These are phyloP conservation scores for Triplophysa bombifrons DNA, from an alignment of 2,797 vertebrate genomes.

Conservation along the genomic window DNA sequence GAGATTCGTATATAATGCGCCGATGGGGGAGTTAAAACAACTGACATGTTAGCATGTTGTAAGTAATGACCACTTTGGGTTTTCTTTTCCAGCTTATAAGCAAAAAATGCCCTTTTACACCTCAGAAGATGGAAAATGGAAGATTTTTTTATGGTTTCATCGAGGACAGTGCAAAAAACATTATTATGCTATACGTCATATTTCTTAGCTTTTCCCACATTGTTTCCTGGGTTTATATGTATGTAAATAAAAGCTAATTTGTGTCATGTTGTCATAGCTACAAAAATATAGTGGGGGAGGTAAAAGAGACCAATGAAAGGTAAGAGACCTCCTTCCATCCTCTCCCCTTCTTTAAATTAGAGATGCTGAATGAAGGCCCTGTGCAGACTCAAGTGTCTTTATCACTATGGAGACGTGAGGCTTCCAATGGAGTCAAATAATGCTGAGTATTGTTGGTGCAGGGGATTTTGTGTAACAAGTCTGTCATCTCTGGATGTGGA, in stretches of 20 bases:
- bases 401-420: not conserved
- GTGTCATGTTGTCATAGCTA: constrained; percentile 29
- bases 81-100: constrained; percentile 28
- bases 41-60: constrained; percentile 9
- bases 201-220: not conserved
- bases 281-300: not conserved
- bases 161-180: too few relatives aligned
- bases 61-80: not conserved
- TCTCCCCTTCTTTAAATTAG: not conserved
- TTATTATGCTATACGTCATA: too few relatives aligned
- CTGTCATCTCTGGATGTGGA: constrained; percentile 2
- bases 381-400: not conserved
- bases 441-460: not conserved
- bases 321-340: not conserved
- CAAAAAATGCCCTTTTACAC: not conserved
- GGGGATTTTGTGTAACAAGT: not conserved
- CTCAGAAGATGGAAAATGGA: not conserved
- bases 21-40: constrained; percentile 5
- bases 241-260: constrained; percentile 24
- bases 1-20: constrained; percentile 8
- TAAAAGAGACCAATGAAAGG: not conserved
- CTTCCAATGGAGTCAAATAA: constrained; percentile 6
- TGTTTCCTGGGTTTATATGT: not conserved
- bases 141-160: not conserved
- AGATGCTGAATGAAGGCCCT: not conserved